Percentiles rank a stretch among this genome's conserved stretches.
Conservation (phyloP, 2,888 invertebrate species). For the Chirona hameri region DNA sequence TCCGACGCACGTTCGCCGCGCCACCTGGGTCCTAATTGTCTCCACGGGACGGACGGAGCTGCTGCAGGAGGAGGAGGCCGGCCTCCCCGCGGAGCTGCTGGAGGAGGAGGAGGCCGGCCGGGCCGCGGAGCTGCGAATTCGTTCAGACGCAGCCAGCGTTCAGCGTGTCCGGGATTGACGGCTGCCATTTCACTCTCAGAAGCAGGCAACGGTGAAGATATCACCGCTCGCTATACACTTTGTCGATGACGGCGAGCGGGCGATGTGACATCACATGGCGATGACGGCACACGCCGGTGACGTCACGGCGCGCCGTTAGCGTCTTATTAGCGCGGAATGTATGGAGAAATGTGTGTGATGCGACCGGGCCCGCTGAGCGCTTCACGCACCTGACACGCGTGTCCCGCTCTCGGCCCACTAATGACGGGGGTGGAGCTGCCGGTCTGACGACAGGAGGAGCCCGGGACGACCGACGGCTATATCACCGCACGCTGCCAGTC, state of each 20-base stretch:
- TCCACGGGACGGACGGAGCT: too few species aligned
- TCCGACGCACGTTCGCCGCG: not conserved
- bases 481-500: not conserved
- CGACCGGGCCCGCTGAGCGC: not conserved
- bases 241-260: not conserved
- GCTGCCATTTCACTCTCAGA: too few species aligned
- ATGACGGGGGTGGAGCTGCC: not conserved
- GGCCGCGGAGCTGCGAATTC: too few species aligned
- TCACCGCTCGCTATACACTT: too few species aligned
- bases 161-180: too few species aligned
- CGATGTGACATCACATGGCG: not conserved
- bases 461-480: not conserved
- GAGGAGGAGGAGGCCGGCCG: too few species aligned
- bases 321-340: slow-evolving; percentile 12
- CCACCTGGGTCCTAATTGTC: not conserved
- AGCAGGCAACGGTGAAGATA: too few species aligned
- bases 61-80: too few species aligned
- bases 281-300: not conserved
- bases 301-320: not conserved
- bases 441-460: not conserved
- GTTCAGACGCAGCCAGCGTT: too few species aligned
- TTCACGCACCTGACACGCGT: not conserved
- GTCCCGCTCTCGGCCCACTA: not conserved
- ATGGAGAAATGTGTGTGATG: not conserved
- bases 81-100: too few species aligned